Conservation (phyloP, 2,113 vertebrate species). For the Cyanoliseus patagonus region DNA sequence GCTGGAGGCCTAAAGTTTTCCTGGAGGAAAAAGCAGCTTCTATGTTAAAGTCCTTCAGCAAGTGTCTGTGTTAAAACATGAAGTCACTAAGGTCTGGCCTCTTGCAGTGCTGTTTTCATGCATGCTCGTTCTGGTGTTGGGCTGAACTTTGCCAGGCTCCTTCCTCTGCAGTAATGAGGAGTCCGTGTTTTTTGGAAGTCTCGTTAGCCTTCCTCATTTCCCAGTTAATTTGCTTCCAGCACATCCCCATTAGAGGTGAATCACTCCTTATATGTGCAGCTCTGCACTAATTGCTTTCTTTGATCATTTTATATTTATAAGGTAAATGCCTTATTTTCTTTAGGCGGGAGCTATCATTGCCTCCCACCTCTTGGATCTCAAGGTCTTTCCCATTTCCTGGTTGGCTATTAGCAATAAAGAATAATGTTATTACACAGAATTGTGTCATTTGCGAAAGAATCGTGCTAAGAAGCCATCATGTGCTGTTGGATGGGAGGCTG, state of each 20-base stretch:
- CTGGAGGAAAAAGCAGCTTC: neutral
- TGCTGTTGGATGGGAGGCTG: neutral
- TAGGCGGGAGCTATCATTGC: neutral
- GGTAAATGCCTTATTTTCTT: constrained; percentile 39
- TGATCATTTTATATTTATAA: constrained; percentile 46
- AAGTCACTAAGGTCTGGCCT: neutral
- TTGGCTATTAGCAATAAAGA: constrained; percentile 14
- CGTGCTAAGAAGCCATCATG: rapidly evolving
- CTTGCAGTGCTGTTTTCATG: rapidly evolving
- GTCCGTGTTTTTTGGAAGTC: neutral
- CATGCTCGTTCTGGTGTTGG: neutral
- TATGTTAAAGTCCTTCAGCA: neutral
- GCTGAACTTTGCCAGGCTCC: neutral
- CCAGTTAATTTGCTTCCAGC: constrained; percentile 51
- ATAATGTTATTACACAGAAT: neutral
- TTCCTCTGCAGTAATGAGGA: neutral
- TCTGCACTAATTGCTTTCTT: constrained; percentile 38
- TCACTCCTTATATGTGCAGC: constrained; percentile 10
- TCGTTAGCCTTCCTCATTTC: constrained; percentile 34
- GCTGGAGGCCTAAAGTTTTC: neutral
- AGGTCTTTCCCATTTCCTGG: constrained; percentile 9
- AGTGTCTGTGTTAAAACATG: neutral
- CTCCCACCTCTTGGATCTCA: neutral
- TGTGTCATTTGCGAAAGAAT: neutral
- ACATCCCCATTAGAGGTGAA: constrained; percentile 47